A percentile compares a stretch with the other conserved stretches of the same genome.
These are phyloP conservation scores for Brachionus plicatilis DNA, from an alignment of 1,140 invertebrate genomes.

Conservation along the genomic window DNA sequence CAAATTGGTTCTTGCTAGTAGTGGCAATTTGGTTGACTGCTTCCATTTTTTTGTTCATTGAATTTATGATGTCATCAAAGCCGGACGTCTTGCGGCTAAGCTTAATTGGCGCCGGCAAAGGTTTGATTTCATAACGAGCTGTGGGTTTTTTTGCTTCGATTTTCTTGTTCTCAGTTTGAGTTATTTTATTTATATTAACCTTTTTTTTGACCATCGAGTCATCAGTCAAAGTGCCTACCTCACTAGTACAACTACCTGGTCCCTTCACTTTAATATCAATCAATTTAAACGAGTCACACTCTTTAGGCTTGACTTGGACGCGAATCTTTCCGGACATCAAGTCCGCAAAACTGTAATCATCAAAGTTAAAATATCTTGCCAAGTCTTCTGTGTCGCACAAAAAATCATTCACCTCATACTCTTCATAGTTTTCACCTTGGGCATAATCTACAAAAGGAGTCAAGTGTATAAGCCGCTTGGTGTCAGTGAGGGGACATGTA, in stretches of 20 bases:
- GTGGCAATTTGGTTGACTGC: not conserved
- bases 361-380: not conserved
- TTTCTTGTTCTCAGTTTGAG: not conserved
- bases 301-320: not conserved
- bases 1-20: not conserved
- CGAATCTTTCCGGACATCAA: not conserved
- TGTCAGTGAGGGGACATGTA: not conserved
- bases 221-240: not conserved
- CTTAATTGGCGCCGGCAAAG: not conserved
- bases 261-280: not conserved
- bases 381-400: not conserved
- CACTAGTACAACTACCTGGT: not conserved
- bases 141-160: not conserved
- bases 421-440: not conserved
- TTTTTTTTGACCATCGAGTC: not conserved
- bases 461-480: not conserved
- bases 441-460: not conserved
- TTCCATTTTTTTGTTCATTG: not conserved
- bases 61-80: not conserved
- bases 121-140: not conserved
- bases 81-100: not conserved
- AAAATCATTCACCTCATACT: not conserved
- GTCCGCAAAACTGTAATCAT: not conserved
- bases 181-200: not conserved
- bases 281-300: not conserved